Percentiles rank a stretch among this genome's conserved stretches.
These are phyloP conservation scores for Agrochola circellaris DNA, from an alignment of 2,888 invertebrate genomes.

Conservation along the genomic window DNA sequence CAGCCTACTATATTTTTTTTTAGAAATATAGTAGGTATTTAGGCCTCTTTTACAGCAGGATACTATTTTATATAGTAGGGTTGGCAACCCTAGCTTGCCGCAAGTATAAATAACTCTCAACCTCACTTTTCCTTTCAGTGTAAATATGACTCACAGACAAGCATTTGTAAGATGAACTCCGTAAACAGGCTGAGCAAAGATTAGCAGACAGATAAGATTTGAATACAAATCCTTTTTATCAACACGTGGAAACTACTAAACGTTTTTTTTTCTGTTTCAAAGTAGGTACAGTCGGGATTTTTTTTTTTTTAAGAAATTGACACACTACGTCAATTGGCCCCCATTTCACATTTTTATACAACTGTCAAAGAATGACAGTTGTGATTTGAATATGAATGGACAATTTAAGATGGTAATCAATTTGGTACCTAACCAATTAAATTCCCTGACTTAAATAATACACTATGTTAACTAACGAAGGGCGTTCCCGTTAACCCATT, in stretches of 20 bases:
- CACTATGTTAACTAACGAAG: too few relatives aligned
- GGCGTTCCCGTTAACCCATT: too few relatives aligned
- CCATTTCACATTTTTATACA: background rate
- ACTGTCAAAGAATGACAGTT: background rate
- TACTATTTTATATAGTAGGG: too few relatives aligned
- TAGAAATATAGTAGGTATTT: too few relatives aligned
- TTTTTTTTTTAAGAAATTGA: background rate
- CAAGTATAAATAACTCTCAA: background rate
- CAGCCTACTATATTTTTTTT: too few relatives aligned
- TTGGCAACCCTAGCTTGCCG: too few relatives aligned
- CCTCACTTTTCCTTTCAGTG: constrained; percentile 23
- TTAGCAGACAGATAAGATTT: constrained; percentile 36
- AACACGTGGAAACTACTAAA: constrained; percentile 21
- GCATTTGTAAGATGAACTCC: constrained; percentile 15
- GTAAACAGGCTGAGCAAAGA: constrained; percentile 36
- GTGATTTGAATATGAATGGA: too few relatives aligned
- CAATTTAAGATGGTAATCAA: too few relatives aligned
- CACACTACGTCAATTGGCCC: background rate
- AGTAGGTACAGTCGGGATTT: background rate
- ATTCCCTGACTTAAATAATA: too few relatives aligned
- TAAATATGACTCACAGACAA: constrained; percentile 4
- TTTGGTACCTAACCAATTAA: too few relatives aligned
- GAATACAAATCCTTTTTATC: constrained; percentile 35
- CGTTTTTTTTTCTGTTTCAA: background rate
- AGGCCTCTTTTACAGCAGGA: too few relatives aligned